Evolutionary conservation across 2,113 vertebrate genomes (phyloP).

Genomic region (Ondatra zibethicus): DNA sequence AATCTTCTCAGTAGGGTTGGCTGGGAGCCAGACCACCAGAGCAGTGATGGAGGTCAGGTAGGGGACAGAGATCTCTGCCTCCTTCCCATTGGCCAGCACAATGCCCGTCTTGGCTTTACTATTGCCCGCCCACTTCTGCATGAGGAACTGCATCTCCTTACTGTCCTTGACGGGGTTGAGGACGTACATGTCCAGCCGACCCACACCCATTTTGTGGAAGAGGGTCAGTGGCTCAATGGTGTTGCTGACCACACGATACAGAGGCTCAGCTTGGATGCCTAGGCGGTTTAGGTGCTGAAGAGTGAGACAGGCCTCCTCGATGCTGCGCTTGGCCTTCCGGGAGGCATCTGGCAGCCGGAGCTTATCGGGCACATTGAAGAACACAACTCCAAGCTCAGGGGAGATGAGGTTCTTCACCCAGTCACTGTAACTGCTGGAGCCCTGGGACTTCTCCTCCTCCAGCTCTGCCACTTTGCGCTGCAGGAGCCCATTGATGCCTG

Average conservation of each 20-base stretch:
- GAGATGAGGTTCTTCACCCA: constrained; percentile 99
- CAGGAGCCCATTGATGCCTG: constrained; percentile 97
- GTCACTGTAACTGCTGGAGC: constrained; percentile 94
- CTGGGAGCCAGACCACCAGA: constrained; percentile 98
- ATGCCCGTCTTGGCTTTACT: constrained; percentile 99
- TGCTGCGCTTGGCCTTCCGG: constrained; percentile 96
- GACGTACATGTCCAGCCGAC: constrained; percentile 97
- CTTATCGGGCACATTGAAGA: constrained; percentile 98
- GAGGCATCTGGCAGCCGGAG: constrained; percentile 94
- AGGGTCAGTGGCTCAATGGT: constrained; percentile 96
- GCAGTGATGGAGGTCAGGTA: constrained; percentile 98
- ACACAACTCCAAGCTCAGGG: constrained; percentile 97
- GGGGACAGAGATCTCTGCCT: constrained; percentile 98
- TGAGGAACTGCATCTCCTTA: constrained; percentile 99
- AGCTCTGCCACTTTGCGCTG: constrained; percentile 98
- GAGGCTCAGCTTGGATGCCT: constrained; percentile 95
- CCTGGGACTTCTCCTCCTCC: constrained; percentile 95
- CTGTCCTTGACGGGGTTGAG: constrained; percentile 98
- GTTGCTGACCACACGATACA: constrained; percentile 95
- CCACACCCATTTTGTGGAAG: constrained; percentile 99
- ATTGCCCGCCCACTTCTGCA: constrained; percentile 99
- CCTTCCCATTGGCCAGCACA: constrained; percentile 94
- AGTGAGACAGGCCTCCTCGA: constrained; percentile 96
- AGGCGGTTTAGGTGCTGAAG: constrained; percentile 96
- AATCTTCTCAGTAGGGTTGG: constrained; percentile 96